Evolutionary conservation across 2,113 vertebrate genomes (phyloP), one percentile per base, ranked within the genome.

Genomic region (Speoplatyrhinus poulsoni): DNA sequence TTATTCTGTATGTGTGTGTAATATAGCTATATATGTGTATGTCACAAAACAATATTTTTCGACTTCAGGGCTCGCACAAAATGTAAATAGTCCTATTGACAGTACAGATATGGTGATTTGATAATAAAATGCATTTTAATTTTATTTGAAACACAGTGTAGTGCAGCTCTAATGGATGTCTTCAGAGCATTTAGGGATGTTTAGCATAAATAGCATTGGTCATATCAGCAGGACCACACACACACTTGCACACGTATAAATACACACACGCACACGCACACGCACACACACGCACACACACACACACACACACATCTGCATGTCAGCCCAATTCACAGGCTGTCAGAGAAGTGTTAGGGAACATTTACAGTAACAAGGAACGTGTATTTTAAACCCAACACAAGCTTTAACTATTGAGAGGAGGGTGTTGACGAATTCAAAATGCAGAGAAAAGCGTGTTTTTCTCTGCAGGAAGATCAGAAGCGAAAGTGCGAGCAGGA

Each of bases 251-350:
- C 59, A 53, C 60, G 16, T 46, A 12, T 52, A 53, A 9, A 7
- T 19, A n/a, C 46, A 65, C 53, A 10, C 54, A 76, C 57, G 17
- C 59, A 12, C 16, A 9, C 47, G 63, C 49, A 65, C 59, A 53
- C 60, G 13, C 55, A 57, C 55, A 57, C n/a, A 9, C 55, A 19
- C 1, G 2, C 19, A 8, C 7, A 41, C 7, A 71, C 48, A 64
- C 60, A 57, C 65, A 41, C 65, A 61, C 50, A 62, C 53, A 66
- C 61, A 73, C 33, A 68, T 76, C 70, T 47, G 48, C 49, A 16
- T 83, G 81, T 91, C 90, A 90, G 85, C 88, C 36, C 7, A 8
- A 41, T 41, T 41, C 36, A 41, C 36, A 41, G 36, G 36, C 36
- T 41, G 36, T 41, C 36, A 41, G 36, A 41, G 36, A 41, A 3